Conservation (phyloP, 2,797 vertebrate species). For the Okamejei kenojei region DNA sequence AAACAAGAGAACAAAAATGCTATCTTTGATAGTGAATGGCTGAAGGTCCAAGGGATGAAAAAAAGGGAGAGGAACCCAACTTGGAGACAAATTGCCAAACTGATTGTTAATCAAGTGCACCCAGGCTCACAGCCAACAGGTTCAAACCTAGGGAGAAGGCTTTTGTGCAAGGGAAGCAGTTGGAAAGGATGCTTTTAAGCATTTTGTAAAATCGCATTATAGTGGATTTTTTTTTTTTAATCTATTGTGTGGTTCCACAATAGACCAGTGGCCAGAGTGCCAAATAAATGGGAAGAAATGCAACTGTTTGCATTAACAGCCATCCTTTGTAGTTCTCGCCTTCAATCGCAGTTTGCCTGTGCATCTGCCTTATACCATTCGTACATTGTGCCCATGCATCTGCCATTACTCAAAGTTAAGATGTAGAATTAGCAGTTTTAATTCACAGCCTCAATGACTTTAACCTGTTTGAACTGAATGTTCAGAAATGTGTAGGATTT, state of each 20-base stretch:
- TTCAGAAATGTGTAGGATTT: background rate
- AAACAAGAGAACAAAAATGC: slow-evolving; percentile 11
- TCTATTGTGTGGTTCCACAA: background rate
- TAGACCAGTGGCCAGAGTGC: background rate
- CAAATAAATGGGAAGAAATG: background rate
- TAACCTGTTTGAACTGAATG: background rate
- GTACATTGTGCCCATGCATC: background rate
- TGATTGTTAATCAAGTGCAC: slow-evolving; percentile 14
- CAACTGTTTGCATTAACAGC: background rate
- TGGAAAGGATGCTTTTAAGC: background rate
- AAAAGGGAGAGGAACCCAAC: background rate
- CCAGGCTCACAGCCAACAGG: slow-evolving; percentile 8
- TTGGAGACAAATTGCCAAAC: background rate
- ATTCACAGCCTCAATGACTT: background rate
- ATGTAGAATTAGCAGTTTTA: background rate
- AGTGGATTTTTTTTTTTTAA: background rate
- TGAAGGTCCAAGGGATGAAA: background rate
- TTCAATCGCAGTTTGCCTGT: background rate
- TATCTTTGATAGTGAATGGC: background rate
- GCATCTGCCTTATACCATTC: background rate
- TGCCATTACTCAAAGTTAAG: background rate
- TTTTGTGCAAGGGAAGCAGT: background rate
- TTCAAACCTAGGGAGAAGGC: background rate
- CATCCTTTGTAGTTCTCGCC: background rate
- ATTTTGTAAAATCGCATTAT: background rate